Conservation (phyloP, 1,140 invertebrate genomes). For the Zaprionus gabonicus region DNA sequence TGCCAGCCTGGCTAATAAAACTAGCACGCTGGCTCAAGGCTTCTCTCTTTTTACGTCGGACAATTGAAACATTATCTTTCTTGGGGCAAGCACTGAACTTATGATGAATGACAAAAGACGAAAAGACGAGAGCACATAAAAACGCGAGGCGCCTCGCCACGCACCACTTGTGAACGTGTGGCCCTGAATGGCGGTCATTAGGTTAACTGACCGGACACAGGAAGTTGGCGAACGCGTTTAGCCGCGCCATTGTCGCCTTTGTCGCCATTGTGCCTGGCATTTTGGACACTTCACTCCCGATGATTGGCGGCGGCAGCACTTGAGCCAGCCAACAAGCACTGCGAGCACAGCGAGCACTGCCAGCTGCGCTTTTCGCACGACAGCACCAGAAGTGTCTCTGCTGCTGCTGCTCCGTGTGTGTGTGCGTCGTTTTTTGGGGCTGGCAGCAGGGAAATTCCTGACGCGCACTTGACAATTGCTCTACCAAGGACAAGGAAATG, state of each 20-base stretch:
- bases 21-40: slow-evolving; percentile 18
- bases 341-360: not conserved
- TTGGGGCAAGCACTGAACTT: slow-evolving; percentile 27
- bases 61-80: slow-evolving; percentile 70
- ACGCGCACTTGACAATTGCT: slow-evolving; percentile 74
- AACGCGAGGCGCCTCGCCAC: slow-evolving; percentile 16
- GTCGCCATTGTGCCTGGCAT: slow-evolving; percentile 63
- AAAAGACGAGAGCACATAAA: slow-evolving; percentile 55
- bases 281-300: slow-evolving; percentile 73
- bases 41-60: slow-evolving; percentile 26
- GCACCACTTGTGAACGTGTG: slow-evolving; percentile 33
- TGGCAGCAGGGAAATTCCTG: slow-evolving; percentile 24
- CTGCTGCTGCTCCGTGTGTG: not conserved
- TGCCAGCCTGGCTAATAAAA: slow-evolving; percentile 21
- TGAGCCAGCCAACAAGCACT: slow-evolving; percentile 35
- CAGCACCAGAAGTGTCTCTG: slow-evolving; percentile 9
- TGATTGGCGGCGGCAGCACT: slow-evolving; percentile 69
- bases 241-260: slow-evolving; percentile 52
- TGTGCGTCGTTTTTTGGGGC: not conserved
- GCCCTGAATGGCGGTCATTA: slow-evolving; percentile 77
- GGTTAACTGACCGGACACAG: slow-evolving; percentile 75
- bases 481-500: slow-evolving; percentile 70
- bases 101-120: slow-evolving; percentile 70
- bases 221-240: slow-evolving; percentile 61
- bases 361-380: slow-evolving; percentile 75